Conservation (phyloP, 2,113 vertebrate species). For the Trochalopteron elliotii region DNA sequence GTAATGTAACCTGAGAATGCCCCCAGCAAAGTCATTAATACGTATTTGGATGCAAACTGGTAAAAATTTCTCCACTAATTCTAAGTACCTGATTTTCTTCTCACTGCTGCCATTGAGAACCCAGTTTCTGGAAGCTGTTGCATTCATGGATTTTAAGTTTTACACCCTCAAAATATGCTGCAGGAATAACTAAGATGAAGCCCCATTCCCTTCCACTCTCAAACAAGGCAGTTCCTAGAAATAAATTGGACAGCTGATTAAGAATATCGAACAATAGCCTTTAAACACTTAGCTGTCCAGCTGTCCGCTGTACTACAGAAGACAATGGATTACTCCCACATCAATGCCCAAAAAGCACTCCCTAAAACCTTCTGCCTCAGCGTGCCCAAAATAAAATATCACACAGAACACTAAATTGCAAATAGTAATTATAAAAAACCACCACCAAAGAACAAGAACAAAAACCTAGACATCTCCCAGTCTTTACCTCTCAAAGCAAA, state of each 20-base stretch:
- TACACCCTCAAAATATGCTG: conserved; percentile 37
- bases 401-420: not conserved
- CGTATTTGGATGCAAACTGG: not conserved
- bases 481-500: not conserved
- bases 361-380: not conserved
- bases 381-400: not conserved
- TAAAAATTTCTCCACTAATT: not conserved
- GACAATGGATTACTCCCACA: not conserved
- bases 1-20: not conserved
- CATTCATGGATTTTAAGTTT: conserved; percentile 14
- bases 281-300: not conserved
- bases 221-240: conserved; percentile 29
- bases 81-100: conserved; percentile 47
- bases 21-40: not conserved
- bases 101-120: conserved; percentile 18
- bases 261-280: not conserved
- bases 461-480: not conserved
- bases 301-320: not conserved
- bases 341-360: not conserved
- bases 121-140: conserved; percentile 18
- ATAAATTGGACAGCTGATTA: conserved; percentile 19
- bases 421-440: not conserved
- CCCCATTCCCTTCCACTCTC: conserved; percentile 37
- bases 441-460: not conserved
- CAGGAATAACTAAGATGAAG: conserved; percentile 47